Base-by-base conservation (phyloP, 2,113 vertebrate genomes). In the Talpa occidentalis region DNA sequence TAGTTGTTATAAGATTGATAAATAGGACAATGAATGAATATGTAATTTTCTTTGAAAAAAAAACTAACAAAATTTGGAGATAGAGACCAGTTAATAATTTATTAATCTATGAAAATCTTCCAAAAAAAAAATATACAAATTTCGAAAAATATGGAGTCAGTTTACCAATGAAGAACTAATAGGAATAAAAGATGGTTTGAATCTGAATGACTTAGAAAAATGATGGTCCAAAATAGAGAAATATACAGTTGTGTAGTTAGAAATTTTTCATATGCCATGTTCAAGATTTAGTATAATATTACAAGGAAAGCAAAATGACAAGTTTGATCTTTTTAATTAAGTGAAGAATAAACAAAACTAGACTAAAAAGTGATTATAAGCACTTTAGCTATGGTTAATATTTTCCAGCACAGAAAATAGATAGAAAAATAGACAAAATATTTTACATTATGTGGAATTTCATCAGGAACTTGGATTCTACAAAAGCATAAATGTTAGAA, bases 11-110 rank as follows among this genome's bases (percentile, higher is more conserved):
- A 69, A 3, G 21, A n/a, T 16, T 59, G 69, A 59, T 74, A 73
- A 91, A 30, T 81, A 82, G n/a, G 19, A 85, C 64, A 37, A 77
- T n/a, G n/a, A n/a, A n/a, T 85, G n/a, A 78, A 76, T 49, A 54
- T 35, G 22, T 72, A 4, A 26, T 74, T 59, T 77, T 90, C 76
- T 84, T 6, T 42, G 64, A 83, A 37, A 80, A 91, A 35, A 96
- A 12, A 6, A 73, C 92, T 6, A 3, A 76, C 15, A 76, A n/a
- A 69, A 21, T 76, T 91, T 77, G 42, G 24, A 70, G 59, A 56
- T 89, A 72, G 52, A 93, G 49, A 60, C 17, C 14, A 87, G n/a
- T 44, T 73, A 77, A 24, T 2, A 78, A 62, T 82, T 87, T 67
- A 66, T 30, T 87, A 95, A 67, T 67, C 2, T 59, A 90, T 8